These are phyloP conservation scores for Pristiophorus japonicus DNA, from an alignment of 2,113 vertebrate species.

Conservation along the genomic window DNA sequence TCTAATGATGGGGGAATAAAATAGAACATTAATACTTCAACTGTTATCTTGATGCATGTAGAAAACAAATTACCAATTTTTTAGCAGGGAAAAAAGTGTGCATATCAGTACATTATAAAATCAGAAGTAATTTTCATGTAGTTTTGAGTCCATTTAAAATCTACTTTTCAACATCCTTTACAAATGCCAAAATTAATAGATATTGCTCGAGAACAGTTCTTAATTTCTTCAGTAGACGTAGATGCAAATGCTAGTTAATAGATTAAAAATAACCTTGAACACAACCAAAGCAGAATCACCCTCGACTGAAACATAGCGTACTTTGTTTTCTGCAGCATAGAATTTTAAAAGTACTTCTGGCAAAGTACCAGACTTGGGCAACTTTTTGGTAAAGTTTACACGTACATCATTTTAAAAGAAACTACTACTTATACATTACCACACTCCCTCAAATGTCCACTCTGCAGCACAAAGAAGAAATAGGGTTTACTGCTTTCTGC, in stretches of 20 bases:
- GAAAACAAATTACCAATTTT: background rate
- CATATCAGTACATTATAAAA: background rate
- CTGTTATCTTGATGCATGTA: background rate
- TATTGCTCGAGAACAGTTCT: background rate
- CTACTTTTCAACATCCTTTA: background rate
- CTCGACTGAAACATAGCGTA: background rate
- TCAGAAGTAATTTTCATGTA: background rate
- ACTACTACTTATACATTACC: background rate
- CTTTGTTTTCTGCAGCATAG: background rate
- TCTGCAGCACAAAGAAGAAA: background rate
- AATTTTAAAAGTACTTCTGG: background rate
- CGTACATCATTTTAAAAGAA: background rate
- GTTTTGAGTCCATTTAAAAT: background rate
- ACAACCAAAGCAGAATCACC: background rate
- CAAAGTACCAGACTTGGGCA: background rate
- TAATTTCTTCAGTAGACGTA: background rate
- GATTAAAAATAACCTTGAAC: background rate
- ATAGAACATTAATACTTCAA: background rate
- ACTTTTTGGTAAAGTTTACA: background rate
- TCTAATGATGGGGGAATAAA: constrained; percentile 59
- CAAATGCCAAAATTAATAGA: background rate
- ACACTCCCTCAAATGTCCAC: background rate
- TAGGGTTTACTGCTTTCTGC: background rate
- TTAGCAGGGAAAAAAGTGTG: background rate
- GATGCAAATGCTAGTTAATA: background rate